Base-by-base conservation (phyloP, 1,140 invertebrate genomes). In the Portunus trituberculatus region DNA sequence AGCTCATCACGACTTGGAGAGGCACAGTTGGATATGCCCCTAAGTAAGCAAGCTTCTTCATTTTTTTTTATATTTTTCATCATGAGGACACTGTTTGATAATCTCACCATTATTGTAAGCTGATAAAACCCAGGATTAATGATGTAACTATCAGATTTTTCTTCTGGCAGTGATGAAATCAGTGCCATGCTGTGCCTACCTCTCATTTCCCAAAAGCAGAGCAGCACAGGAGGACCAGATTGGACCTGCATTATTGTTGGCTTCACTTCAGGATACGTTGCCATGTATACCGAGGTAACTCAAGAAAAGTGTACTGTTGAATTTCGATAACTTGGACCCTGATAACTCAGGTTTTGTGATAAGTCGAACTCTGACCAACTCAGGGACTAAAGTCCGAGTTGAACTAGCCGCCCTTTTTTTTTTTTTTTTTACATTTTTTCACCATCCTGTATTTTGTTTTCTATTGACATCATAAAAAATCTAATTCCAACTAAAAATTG, bases 211-310 rank as follows among this genome's bases (percentile, higher is more conserved):
- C 97, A 98, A 96, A 97, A 98, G 96, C 97, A 97, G 93, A 97
- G 97, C 96, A 97, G 97, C 39, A 97, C 97, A 89, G 98, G 98
- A 96, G 98, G 97, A n/a, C 98, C 98, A 84, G 99, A 99, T 97
- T 99, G 99, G 99, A 99, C 99, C 20, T 99, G 98, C 97, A 98
- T 99, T 95, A 98, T 98, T 95, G 97, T 99, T 94, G 99, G 99
- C 31, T 98, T 99, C 96, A 98, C 98, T 96, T 98, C 98, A 95
- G 99, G 99, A 48, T 98, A 98, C 97, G 97, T 99, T 52, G 97
- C 98, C 96, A 99, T 99, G 97, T 99, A 99, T 97, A 99, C 98
- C 14, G 99, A 98, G 97, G 98, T 98, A 39, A 39, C 39, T 39
- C 6, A 39, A 39, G 39, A 39, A 6, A 39, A 39, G 39, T 39